These are phyloP conservation scores for Allygus modestus DNA, from an alignment of 2,888 invertebrate genomes.

Conservation along the genomic window DNA sequence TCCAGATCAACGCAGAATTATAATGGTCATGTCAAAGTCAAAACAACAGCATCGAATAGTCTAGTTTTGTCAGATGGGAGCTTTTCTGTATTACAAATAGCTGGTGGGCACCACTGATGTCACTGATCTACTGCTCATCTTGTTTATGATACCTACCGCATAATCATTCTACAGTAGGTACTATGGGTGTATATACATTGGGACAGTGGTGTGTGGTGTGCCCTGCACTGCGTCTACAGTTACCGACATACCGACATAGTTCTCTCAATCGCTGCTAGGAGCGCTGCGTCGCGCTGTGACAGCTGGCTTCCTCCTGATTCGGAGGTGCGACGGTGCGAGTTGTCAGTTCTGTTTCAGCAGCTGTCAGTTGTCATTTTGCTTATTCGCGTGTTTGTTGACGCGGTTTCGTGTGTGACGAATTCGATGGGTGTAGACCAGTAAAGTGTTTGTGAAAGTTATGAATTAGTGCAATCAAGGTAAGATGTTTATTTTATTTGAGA, in stretches of 20 bases:
- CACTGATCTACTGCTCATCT: too few species aligned
- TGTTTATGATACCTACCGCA: too few species aligned
- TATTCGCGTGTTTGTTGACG: not conserved
- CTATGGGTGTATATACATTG: too few species aligned
- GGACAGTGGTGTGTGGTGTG: too few species aligned
- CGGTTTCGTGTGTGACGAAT: not conserved
- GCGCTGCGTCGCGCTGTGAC: not conserved
- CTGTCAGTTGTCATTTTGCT: not conserved
- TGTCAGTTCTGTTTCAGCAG: not conserved
- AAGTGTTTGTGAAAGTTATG: slow-evolving; percentile 15
- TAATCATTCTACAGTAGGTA: too few species aligned
- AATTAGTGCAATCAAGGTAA: not conserved
- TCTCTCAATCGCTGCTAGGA: not conserved
- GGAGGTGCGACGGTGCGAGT: not conserved
- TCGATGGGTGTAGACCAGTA: slow-evolving; percentile 1
- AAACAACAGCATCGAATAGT: too few species aligned
- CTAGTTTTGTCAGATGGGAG: too few species aligned
- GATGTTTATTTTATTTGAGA: not conserved
- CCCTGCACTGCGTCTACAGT: too few species aligned
- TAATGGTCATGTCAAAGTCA: too few species aligned
- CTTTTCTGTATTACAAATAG: too few species aligned
- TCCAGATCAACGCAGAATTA: too few species aligned
- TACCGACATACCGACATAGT: not conserved
- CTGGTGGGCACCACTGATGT: too few species aligned
- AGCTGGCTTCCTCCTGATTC: not conserved